phyloP scores from a whole-genome alignment of 2,888 invertebrate genomes.

The Drosophila pegasa region DNA sequence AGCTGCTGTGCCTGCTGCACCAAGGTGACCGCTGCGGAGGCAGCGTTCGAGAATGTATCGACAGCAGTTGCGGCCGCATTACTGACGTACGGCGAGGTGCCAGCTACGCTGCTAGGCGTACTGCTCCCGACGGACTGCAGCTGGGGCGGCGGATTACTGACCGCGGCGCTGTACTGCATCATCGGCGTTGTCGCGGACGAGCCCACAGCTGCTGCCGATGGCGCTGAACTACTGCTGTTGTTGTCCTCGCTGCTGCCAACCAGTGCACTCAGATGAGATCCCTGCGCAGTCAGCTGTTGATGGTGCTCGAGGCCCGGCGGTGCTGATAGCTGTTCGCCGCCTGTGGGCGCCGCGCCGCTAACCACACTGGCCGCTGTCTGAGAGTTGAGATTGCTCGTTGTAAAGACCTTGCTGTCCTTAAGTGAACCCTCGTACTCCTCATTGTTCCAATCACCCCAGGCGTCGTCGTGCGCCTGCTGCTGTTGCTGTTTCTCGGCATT shows the following conservation, averaged over 20 bases:
- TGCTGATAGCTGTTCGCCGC: conserved; percentile 82
- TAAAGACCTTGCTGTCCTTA: conserved; percentile 97
- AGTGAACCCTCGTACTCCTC: conserved; percentile 98
- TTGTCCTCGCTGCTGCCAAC: conserved; percentile 69
- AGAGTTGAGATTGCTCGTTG: conserved; percentile 87
- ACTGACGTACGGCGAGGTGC: conserved; percentile 55
- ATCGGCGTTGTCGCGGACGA: conserved; percentile 75
- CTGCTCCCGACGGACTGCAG: conserved; percentile 62
- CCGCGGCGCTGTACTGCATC: conserved; percentile 82
- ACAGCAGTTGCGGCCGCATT: conserved; percentile 36
- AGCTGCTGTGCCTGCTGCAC: conserved; percentile 83
- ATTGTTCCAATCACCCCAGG: conserved; percentile 92
- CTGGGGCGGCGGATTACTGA: conserved; percentile 76
- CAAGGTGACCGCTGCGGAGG: conserved; percentile 78
- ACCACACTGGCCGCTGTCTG: conserved; percentile 81
- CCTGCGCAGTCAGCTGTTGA: conserved; percentile 68
- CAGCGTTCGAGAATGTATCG: conserved; percentile 81
- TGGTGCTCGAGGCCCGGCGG: conserved; percentile 85
- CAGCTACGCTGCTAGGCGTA: conserved; percentile 43
- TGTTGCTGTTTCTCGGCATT: conserved; percentile 84
- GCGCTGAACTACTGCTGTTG: conserved; percentile 42
- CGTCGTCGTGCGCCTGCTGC: conserved; percentile 84
- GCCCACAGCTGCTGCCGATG: conserved; percentile 47
- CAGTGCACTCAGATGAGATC: conserved; percentile 80
- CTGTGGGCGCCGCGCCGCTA: conserved; percentile 53